Base-by-base conservation (phyloP, 2,888 invertebrate genomes). In the Meteorus colon region DNA sequence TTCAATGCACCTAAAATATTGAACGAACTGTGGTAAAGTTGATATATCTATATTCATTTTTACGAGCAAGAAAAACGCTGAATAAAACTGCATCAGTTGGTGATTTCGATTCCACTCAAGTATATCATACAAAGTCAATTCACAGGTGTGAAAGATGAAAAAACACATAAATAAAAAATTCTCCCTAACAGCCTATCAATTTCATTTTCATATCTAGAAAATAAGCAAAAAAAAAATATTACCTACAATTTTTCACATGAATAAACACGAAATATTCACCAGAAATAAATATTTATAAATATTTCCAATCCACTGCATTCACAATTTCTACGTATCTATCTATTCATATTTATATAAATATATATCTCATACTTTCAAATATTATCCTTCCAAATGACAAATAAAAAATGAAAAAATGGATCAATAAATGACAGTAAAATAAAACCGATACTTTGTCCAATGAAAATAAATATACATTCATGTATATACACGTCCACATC, bases 1-100 rank as follows among this genome's bases (percentile, higher is more conserved):
- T 79, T 77, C 74, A 72, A 77, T 60, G 72, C 74, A 77, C 77
- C 76, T 78, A 70, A 78, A 79, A 76, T 75, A 79, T 77, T 74
- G 73, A 75, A 62, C 67, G 66, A 71, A 2, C 59, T 60, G 69
- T 31, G 65, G 60, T 3, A 14, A 29, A 34, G 27, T 16, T 41
- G 5, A 19, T 31, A 24, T 66, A 66, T 16, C 60, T 10, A 75
- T 60, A 59, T 14, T 24, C 62, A 48, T 73, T 73, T 65, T 75
- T 45, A 70, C 51, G 48, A 24, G 27, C 2, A 55, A 2, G 2
- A 19, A 8, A 55, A 55, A 24, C 19, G 6, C 6, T 19, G 19
- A 10, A 55, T 19, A 19, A 55, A 19, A 8, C 19, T 19, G 19
- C 55, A 55, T 55, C 55, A 79, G 74, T 77, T 73, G 79, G 80